Evolutionary conservation across 2,888 invertebrate species (phyloP).

Genomic region (Melanostoma mellinum): DNA sequence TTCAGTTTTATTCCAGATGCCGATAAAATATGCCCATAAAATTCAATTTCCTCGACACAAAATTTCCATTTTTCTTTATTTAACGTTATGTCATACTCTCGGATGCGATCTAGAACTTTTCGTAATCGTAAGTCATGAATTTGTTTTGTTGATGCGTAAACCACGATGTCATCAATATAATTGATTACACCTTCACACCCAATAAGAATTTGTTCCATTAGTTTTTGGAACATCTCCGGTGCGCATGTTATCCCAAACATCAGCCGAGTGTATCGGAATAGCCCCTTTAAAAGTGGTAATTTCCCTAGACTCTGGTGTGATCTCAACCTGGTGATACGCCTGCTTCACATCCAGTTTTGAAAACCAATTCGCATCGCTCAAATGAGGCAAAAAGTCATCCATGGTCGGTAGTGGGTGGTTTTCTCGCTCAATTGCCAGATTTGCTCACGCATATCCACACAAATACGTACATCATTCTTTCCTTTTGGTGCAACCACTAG

Average conservation of each 20-base stretch:
- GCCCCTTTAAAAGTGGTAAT: constrained; percentile 43
- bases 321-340: constrained; percentile 79
- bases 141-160: neutral
- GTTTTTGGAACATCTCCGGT: constrained; percentile 80
- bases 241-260: constrained; percentile 78
- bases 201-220: constrained; percentile 43
- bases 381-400: constrained; percentile 27
- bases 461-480: constrained; percentile 16
- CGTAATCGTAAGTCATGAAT: neutral
- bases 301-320: constrained; percentile 51
- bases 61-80: constrained; percentile 22
- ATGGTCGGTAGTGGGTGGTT: constrained; percentile 46
- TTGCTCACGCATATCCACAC: constrained; percentile 21
- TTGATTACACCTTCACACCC: constrained; percentile 78
- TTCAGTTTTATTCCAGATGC: constrained; percentile 74
- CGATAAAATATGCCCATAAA: constrained; percentile 76
- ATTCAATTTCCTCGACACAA: constrained; percentile 62
- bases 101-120: neutral
- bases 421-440: constrained; percentile 26
- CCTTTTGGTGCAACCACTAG: no score
- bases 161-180: constrained; percentile 78
- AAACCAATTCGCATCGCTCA: constrained; percentile 62
- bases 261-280: constrained; percentile 78
- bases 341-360: constrained; percentile 77
- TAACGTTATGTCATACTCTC: neutral